phyloP scores from a whole-genome alignment of 1,140 invertebrate species.

The Chironomus striatipennis region DNA sequence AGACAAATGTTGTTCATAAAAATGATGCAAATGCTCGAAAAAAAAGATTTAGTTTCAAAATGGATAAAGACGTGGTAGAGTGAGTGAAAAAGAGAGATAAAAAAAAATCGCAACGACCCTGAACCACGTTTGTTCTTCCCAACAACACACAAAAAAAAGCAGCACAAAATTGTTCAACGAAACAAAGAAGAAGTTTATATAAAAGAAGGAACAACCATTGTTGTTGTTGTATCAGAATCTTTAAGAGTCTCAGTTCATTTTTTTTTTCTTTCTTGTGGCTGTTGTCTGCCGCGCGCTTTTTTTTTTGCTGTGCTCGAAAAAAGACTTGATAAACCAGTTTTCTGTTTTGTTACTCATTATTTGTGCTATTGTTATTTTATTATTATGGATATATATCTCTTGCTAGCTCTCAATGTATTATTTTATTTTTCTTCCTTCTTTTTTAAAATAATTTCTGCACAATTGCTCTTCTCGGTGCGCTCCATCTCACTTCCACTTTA shows the following conservation, averaged over 20 bases:
- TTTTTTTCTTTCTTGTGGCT: constrained; percentile 1
- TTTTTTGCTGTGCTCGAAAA: constrained; percentile 9
- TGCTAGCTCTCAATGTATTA: too few species aligned
- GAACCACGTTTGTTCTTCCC: background rate
- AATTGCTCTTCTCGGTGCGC: too few species aligned
- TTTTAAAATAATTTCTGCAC: too few species aligned
- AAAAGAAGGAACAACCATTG: background rate
- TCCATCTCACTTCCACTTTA: background rate
- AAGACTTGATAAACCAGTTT: constrained; percentile 23
- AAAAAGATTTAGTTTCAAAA: too few species aligned
- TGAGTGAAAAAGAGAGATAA: background rate
- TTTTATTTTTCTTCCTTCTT: too few species aligned
- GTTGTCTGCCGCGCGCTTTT: constrained; percentile 18
- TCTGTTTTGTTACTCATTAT: constrained; percentile 16
- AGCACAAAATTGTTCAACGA: background rate
- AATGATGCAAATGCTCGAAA: too few species aligned
- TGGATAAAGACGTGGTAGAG: too few species aligned
- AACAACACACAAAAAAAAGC: background rate
- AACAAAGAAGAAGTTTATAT: constrained; percentile 20
- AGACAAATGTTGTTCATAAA: too few species aligned
- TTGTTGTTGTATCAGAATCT: constrained; percentile 12
- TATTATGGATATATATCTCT: background rate
- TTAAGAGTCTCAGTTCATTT: constrained; percentile 17
- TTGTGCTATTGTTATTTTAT: background rate
- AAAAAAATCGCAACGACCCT: constrained; percentile 18